Evolutionary conservation across 2,797 vertebrate genomes (phyloP), one percentile per base, ranked within the genome.

Genomic region (Scolopax bukidnonensis): DNA sequence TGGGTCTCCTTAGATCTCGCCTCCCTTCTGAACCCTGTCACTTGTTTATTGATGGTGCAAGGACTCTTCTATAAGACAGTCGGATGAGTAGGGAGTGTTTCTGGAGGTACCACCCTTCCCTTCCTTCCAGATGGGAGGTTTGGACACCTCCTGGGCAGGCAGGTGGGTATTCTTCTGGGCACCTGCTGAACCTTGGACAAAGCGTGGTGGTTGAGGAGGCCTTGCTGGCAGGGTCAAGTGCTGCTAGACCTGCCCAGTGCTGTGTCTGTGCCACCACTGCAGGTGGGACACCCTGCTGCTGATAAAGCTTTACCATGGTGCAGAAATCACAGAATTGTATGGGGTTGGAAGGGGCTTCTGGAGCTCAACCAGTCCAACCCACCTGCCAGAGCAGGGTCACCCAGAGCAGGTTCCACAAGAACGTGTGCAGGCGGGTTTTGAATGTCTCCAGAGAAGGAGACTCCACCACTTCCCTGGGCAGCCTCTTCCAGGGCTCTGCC

Each of bases 21-120:
- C 50, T 84, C 41, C 68, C 12, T 30, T 13, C 18, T 63, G 60
- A 63, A 20, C 60, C 30, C 60, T 41, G 56, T 70, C 30, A 2
- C 71, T 65, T 25, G 3, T 18, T 36, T 59, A 36, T 43, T 56
- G 48, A 23, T 36, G 48, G 71, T 15, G 28, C 40, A 41, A 50
- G 40, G 59, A 16, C 16, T 36, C 21, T n/a, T 21, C 77, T 53
- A 0, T 51, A 43, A 8, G 1, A 4, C 0, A 0, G 33, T 1
- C 0, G 2, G 57, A 48, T 33, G 65, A 75, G 33, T n/a, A 40
- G 64, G 71, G 64, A 79, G n/a, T 8, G 43, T 56, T 73, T 92
- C 30, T n/a, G 63, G 23, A 76, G 43, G 57, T 57, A 45, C 40
- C 64, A 75, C 21, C 28, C 33, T 63, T 73, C 60, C 40, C n/a